Conservation (phyloP, 2,797 vertebrate genomes). For the Novumbra hubbsi region DNA sequence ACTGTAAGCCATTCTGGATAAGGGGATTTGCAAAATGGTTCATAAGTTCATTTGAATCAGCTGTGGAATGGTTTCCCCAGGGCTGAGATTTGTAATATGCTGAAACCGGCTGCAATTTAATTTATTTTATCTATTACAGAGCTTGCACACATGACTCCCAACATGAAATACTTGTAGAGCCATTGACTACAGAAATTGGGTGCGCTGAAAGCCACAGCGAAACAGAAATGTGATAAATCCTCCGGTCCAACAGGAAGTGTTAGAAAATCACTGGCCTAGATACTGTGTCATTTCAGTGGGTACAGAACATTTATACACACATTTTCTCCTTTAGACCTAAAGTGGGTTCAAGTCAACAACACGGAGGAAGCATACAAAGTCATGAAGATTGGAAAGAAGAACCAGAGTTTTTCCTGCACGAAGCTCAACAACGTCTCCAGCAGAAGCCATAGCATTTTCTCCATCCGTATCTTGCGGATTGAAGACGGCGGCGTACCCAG, state of each 20-base stretch:
- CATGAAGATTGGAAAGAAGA: constrained; percentile 79
- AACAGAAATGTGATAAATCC: too few relatives aligned
- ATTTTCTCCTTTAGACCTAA: constrained; percentile 68
- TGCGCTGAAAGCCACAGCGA: too few relatives aligned
- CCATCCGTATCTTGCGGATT: constrained; percentile 79
- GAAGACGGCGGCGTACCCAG: constrained; percentile 71
- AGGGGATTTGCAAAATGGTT: neutral
- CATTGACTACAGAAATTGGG: too few relatives aligned
- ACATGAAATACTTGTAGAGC: too few relatives aligned
- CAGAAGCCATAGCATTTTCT: constrained; percentile 87
- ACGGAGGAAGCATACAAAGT: constrained; percentile 80
- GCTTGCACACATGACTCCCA: too few relatives aligned
- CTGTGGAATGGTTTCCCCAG: too few relatives aligned
- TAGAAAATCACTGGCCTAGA: neutral
- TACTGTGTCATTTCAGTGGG: neutral
- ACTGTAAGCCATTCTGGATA: neutral
- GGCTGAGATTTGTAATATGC: too few relatives aligned
- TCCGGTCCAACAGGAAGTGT: too few relatives aligned
- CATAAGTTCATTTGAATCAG: too few relatives aligned
- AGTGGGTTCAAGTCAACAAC: constrained; percentile 82
- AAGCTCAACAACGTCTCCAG: constrained; percentile 83
- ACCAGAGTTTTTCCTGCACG: constrained; percentile 81
- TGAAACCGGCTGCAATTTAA: too few relatives aligned
- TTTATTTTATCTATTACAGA: too few relatives aligned
- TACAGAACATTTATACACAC: neutral